Base-by-base conservation (phyloP, 2,888 invertebrate genomes). In the Lacanobia oleracea region DNA sequence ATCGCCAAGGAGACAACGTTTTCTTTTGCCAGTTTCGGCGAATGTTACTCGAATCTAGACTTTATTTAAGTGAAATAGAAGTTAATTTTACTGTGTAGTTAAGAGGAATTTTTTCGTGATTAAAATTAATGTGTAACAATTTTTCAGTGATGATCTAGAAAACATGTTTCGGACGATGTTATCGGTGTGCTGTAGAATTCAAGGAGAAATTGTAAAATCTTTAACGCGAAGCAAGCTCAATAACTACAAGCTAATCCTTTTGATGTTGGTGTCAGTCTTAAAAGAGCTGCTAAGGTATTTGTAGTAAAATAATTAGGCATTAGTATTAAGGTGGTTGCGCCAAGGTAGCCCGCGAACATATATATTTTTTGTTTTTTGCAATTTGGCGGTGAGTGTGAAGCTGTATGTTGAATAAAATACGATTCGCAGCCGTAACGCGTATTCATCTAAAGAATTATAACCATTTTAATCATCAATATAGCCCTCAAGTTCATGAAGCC, bases 1-100 rank as follows among this genome's bases (percentile, higher is more conserved):
- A 50, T 64, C 62, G 62, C 66, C 63, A 77, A 82, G 69, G 51
- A 48, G 63, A 79, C 70, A 56, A 10, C 50, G 59, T 50, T 21
- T 18, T 59, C 23, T 60, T 57, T 73, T 60, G 53, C 18, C 16
- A 50, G 21, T 50, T 48, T 18, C 10, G 0, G 3, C 51, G 2
- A n/a, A 21, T 48, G 23, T 51, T 27, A 68, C 1, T 21, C 18
- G 37, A 72, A 63, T 66, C 0, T 67, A 10, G 3, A 53, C 51
- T 69, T 7, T 72, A 14, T 50, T 37, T 0, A 6, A 48, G 6
- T 21, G 10, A 0, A 2, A 0, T 50, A 66, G 27, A 63, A 56
- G 54, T 60, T 43, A 6, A 54, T 1, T 71, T 67, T 68, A 2
- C 51, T 12, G 10, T 59, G 16, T 33, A n/a, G 5, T 23, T 0